These are phyloP conservation scores for Megaustenia siamemsis DNA, from an alignment of 2,888 invertebrate genomes.

Conservation along the genomic window DNA sequence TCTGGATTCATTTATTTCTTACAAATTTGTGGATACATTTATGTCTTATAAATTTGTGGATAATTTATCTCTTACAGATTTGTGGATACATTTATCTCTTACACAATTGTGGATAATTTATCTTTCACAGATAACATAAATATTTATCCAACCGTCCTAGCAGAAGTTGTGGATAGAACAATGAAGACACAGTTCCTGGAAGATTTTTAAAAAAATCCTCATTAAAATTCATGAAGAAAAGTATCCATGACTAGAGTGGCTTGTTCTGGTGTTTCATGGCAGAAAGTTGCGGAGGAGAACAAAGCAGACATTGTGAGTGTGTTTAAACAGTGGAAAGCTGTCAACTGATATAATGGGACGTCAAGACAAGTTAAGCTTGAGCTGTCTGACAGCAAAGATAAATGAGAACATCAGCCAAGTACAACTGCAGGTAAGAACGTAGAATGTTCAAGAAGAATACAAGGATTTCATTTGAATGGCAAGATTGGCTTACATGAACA, in stretches of 20 bases:
- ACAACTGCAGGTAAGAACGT: constrained; percentile 5
- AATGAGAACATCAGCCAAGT: neutral
- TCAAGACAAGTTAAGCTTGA: neutral
- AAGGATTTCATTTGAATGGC: neutral
- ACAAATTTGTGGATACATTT: too few relatives aligned
- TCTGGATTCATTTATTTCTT: too few relatives aligned
- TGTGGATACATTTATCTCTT: too few relatives aligned
- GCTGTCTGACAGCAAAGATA: neutral
- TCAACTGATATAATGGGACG: neutral
- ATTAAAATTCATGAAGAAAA: neutral
- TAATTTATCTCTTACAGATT: too few relatives aligned
- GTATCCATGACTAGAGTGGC: neutral
- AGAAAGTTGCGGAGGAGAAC: neutral
- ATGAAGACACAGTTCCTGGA: too few relatives aligned
- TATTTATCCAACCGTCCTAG: too few relatives aligned
- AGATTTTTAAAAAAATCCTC: too few relatives aligned
- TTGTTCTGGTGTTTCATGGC: neutral
- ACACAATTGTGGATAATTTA: too few relatives aligned
- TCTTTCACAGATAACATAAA: too few relatives aligned
- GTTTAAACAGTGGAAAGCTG: constrained; percentile 29
- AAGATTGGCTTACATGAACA: constrained; percentile 3
- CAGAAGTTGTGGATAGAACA: too few relatives aligned
- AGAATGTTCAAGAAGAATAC: neutral
- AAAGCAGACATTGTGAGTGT: neutral
- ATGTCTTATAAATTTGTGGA: too few relatives aligned